Evolutionary conservation across 2,113 vertebrate species (phyloP), one percentile per base, ranked within the genome.

Genomic region (Pseudopipra pipra): DNA sequence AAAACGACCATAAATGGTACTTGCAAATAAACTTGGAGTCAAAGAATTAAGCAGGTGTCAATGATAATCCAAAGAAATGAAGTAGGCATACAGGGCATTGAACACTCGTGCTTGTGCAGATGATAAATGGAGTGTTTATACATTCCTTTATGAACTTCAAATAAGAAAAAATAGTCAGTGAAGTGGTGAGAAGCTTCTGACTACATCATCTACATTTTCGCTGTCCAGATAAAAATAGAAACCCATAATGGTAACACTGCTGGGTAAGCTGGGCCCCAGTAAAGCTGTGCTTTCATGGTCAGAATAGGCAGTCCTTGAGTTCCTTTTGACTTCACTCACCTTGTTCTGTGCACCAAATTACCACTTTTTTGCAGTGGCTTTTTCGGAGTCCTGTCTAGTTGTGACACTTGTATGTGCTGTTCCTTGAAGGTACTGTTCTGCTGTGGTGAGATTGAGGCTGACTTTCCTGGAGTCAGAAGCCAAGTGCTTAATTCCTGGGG

Each of bases 41-140:
- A 43, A 91, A 90, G 90, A 77, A 88, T 61, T 86, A 67, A 92
- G 75, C 73, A 93, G 87, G 79, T 96, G 72, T 90, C 85, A 55
- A 19, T 77, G 75, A 74, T 91, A 90, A 93, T 55, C 33, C 74
- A 47, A 94, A 86, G 89, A 83, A 86, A 56, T 44, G 6, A 86
- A 86, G 51, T 33, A 54, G 41, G n/a, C 54, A 31, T 41, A 17
- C 14, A 20, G 72, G 72, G 46, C 79, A 63, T 39, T 62, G 72
- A 86, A 65, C 30, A 31, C 39, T 90, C 0, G 1, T 68, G 74
- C 78, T 93, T 41, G 37, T 74, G 63, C 51, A 63, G 79, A 59
- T 93, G 86, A 81, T 92, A 93, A 63, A 80, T 71, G 33, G 46
- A 55, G 35, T 90, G 88, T 86, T 97, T 78, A 81, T 77, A n/a